These are phyloP conservation scores for Lophotis ruficrista DNA, from an alignment of 2,113 vertebrate species.

Conservation along the genomic window DNA sequence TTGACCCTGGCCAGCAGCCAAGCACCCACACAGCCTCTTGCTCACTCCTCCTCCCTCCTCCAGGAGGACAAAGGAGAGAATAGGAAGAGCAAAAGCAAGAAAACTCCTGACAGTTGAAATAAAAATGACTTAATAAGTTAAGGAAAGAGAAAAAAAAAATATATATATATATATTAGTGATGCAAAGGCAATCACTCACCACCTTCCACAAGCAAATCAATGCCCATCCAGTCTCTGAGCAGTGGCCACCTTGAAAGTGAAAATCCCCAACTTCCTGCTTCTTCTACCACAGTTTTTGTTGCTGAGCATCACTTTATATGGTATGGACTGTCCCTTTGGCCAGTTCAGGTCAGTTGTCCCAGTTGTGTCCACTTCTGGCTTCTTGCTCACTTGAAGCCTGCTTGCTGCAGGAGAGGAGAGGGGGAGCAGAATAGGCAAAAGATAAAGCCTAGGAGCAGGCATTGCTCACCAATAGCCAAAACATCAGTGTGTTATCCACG, in stretches of 20 bases:
- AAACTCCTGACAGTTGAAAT: background rate
- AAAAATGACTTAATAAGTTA: background rate
- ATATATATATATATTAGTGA: background rate
- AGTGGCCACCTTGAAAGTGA: background rate
- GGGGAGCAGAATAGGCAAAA: background rate
- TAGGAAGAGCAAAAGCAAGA: background rate
- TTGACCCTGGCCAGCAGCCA: background rate
- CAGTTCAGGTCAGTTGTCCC: background rate
- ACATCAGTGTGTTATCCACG: background rate
- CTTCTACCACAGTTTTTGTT: background rate
- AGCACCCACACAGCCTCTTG: background rate
- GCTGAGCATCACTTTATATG: background rate
- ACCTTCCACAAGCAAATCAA: background rate
- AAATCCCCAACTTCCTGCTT: background rate
- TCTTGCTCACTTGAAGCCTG: background rate
- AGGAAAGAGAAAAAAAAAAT: background rate
- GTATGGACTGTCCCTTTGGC: background rate
- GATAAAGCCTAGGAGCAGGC: background rate
- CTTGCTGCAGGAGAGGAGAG: fast-evolving
- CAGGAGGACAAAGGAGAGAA: background rate
- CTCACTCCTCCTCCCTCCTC: background rate
- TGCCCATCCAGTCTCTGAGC: background rate
- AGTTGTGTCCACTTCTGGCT: background rate
- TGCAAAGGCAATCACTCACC: background rate
- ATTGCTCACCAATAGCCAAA: background rate